phyloP scores from a whole-genome alignment of 2,888 invertebrate genomes.

The Phaedon cochleariae region DNA sequence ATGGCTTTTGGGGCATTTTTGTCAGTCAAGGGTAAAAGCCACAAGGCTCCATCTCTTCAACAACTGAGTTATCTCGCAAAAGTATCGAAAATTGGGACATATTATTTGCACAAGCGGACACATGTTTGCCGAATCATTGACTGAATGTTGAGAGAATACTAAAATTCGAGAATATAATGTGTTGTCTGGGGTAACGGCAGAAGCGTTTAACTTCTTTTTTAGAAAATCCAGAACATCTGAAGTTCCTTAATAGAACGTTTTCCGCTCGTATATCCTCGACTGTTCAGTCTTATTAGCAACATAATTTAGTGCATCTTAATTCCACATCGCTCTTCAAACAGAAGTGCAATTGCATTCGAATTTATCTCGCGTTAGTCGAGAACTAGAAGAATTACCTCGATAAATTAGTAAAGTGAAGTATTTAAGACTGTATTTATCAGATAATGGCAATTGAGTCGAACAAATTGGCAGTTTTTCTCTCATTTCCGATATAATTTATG shows the following conservation, averaged over 20 bases:
- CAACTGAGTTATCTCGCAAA: no score
- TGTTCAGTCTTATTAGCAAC: not conserved
- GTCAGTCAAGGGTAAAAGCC: no score
- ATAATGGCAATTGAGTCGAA: slow-evolving; percentile 42
- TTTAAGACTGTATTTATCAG: slow-evolving; percentile 38
- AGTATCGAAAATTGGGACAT: no score
- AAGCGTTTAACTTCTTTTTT: not conserved
- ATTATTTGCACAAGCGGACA: no score
- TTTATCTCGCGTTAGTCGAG: slow-evolving; percentile 28
- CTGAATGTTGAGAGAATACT: no score
- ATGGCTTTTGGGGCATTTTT: no score
- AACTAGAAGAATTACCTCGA: slow-evolving; percentile 34
- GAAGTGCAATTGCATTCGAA: slow-evolving; percentile 9
- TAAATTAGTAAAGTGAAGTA: slow-evolving; percentile 39
- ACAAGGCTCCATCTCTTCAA: no score
- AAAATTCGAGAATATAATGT: no score
- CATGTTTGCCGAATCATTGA: no score
- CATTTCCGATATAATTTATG: slow-evolving; percentile 45
- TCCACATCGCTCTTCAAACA: not conserved
- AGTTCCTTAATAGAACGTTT: no score
- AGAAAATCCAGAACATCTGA: not conserved
- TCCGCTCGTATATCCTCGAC: not conserved
- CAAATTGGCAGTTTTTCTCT: slow-evolving; percentile 39
- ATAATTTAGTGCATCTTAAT: not conserved
- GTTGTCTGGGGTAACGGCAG: no score